Evolutionary conservation across 2,113 vertebrate genomes (phyloP), one percentile per base, ranked within the genome.

Genomic region (Excalfactoria chinensis): DNA sequence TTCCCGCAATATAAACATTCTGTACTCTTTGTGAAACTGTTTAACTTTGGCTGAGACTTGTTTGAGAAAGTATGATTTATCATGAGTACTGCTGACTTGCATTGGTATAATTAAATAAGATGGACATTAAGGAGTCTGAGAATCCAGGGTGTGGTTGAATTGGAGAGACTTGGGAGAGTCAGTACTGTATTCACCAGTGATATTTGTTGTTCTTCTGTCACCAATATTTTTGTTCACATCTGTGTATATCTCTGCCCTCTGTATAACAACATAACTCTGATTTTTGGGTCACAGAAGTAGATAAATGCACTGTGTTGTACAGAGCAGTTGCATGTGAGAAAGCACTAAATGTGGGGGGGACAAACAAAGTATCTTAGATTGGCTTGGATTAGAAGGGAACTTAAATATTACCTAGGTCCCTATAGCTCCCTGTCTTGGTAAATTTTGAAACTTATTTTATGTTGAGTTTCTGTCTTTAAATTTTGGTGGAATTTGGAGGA

Each of bases 1-100:
- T 1, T 72, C 11, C 49, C 73, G 22, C 0, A 3, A 37, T 7
- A 12, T 18, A 25, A 1, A 1, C 0, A 0, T 51, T 21, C 48
- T 76, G 10, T 75, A 6, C 22, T 72, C 20, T 72, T 44, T 44
- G 28, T 60, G 28, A 76, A 86, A 46, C 12, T 19, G 7, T 15
- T 78, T 8, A 41, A 18, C 18, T 20, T 66, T 62, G 66, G 20
- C 44, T 85, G 49, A 70, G 17, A 5, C 43, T 59, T 28, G 25
- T 64, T 60, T 51, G 43, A 77, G 86, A 84, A 41, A 37, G 23
- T 21, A 13, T 32, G 16, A 51, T 46, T 63, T 83, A 9, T 18
- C 46, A 8, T 35, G 34, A 64, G 21, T 55, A 60, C 4, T 64
- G 26, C 44, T 92, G 70, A 34, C 55, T 64, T 73, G 23, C 34